These are phyloP conservation scores for Rhadina sibilatrix DNA, from an alignment of 2,113 vertebrate species.

Conservation along the genomic window DNA sequence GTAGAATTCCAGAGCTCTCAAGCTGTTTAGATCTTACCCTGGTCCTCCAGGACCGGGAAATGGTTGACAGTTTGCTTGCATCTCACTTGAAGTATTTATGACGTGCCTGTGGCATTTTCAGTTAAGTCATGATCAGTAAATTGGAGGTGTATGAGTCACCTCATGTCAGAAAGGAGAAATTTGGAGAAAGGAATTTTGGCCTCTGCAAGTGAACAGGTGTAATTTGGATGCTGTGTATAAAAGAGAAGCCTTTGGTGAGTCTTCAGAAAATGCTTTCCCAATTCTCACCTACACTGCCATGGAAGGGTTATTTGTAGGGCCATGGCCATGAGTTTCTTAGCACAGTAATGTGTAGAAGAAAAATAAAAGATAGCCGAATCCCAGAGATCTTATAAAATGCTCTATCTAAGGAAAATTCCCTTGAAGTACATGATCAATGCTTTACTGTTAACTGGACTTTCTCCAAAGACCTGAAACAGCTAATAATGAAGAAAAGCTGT, in stretches of 20 bases:
- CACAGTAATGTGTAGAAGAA: not conserved
- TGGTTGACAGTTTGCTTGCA: not conserved
- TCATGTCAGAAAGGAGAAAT: not conserved
- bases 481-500: not conserved
- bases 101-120: not conserved
- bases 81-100: not conserved
- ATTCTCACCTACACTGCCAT: not conserved
- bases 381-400: not conserved
- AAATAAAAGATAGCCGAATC: not conserved
- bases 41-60: not conserved
- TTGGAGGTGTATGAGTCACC: not conserved
- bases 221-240: not conserved
- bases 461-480: not conserved
- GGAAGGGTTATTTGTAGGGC: not conserved
- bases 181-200: not conserved
- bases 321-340: not conserved
- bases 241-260: not conserved
- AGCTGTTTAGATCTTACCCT: not conserved
- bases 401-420: not conserved
- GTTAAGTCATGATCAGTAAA: not conserved
- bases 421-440: not conserved
- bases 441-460: not conserved
- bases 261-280: not conserved
- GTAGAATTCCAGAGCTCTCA: not conserved
- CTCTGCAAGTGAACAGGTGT: not conserved